Base-by-base conservation (phyloP, 2,797 vertebrate species). In the Ara ararauna region DNA sequence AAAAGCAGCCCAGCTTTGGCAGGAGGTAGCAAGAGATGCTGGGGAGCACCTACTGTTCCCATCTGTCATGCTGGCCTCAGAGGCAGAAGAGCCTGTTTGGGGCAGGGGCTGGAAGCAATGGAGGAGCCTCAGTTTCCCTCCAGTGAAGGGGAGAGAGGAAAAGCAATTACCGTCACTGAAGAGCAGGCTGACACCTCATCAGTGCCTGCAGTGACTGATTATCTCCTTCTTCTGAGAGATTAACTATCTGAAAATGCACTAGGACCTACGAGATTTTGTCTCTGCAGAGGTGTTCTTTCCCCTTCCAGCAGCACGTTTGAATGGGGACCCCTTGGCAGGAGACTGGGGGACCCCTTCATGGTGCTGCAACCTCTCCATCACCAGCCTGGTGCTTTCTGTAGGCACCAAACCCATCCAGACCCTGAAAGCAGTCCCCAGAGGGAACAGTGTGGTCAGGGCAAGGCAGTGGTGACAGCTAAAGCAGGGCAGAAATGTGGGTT, bases 141-240 rank as follows among this genome's bases (percentile, higher is more conserved):
- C 62, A 47, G 27, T 0, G 0, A 70, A 26, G 20, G 34, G 16
- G 34, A 47, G 24, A 94, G 45, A 90, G 42, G 67, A 72, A 64
- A 96, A 89, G 62, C 29, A 74, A 38, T 86, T 81, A 47, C 62
- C 44, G n/a, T 53, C 72, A 89, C 40, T 1, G n/a, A 90, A 67
- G 71, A 93, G 89, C 79, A 51, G 86, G 80, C 86, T 89, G 82
- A 83, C 85, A 95, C 75, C 83, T 97, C 29, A 7, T 93, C 93
- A 87, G 86, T 24, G 18, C 53, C 34, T 86, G 81, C 65, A 87
- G 82, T 94, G 94, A 96, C 77, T 90, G 95, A 90, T 93, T 92
- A 76, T 22, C 83, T 92, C 72, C 80, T 94, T 84, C 78, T 93
- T 90, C 71, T 81, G 89, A 80, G 90, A 95, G 87, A 86, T 93